Evolutionary conservation across 2,113 vertebrate species (phyloP), one percentile per base, ranked within the genome.

Genomic region (Rhabdornis inornatus): DNA sequence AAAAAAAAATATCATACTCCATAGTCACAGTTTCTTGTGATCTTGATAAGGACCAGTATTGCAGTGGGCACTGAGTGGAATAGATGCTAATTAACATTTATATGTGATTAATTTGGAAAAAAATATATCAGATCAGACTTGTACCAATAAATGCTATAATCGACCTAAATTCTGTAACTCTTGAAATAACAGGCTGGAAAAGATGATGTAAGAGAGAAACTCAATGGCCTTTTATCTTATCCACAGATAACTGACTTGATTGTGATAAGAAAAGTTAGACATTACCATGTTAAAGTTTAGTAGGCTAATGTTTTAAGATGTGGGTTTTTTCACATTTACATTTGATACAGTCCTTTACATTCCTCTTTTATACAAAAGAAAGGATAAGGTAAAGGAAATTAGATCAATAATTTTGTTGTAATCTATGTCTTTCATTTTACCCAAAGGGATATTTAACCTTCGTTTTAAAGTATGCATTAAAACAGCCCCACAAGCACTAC

Each of bases 391-490:
- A 94, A 92, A 83, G 77, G 35, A 88, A 96, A 84, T 49, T 35
- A 92, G 85, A 86, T 81, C 74, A 93, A 56, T 87, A 35, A 70
- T 75, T 96, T 95, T 88, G 19, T 90, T 93, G 92, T 87, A 92
- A 91, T 84, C 64, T 44, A n/a, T 86, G 40, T 77, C 40, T 90
- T 87, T 78, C 31, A 50, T 87, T 94, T 90, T 83, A 85, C 80
- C 65, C 49, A 93, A 95, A 95, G 59, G 72, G 40, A 94, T 94
- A 91, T 92, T 97, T 95, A 90, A 97, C 91, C 83, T 96, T 95
- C 39, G 2, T 76, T 91, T 89, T 90, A 87, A 95, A 96, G 64
- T 66, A 47, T 60, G 56, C 83, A 71, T 94, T 94, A 82, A 87
- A 86, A 79, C 35, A 89, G 35, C 5, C 25, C 30, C 55, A 82